Evolutionary conservation across 2,113 vertebrate species (phyloP).

Genomic region (Apteryx mantelli): DNA sequence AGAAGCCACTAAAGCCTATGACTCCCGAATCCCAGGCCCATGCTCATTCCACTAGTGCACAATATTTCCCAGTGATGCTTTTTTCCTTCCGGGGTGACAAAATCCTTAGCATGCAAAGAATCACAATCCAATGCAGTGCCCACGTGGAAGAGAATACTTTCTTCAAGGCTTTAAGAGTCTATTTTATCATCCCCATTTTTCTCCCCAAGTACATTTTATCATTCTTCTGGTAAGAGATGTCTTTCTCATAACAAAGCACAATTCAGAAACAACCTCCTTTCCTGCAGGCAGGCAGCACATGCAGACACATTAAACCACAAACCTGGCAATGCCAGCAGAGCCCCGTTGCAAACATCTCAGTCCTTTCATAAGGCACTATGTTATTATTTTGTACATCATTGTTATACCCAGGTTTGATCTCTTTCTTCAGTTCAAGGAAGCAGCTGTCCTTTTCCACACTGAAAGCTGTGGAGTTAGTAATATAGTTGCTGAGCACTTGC

Average conservation of each 20-base stretch:
- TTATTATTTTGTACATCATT: neutral
- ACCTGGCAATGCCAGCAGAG: neutral
- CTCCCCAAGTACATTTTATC: neutral
- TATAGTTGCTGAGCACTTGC: neutral
- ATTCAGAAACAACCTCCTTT: neutral
- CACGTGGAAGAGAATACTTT: neutral
- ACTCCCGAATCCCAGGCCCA: neutral
- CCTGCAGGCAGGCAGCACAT: neutral
- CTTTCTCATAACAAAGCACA: neutral
- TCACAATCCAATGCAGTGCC: neutral
- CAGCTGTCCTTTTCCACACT: slow-evolving; percentile 19
- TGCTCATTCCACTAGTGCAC: accelerated
- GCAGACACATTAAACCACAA: neutral
- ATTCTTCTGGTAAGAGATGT: neutral
- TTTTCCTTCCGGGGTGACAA: neutral
- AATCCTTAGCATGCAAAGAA: neutral
- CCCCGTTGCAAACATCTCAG: neutral
- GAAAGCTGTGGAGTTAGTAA: neutral
- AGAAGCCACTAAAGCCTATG: neutral
- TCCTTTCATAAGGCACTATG: neutral
- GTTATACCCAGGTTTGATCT: neutral
- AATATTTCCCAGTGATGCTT: neutral
- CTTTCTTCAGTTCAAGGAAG: neutral
- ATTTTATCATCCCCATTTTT: neutral
- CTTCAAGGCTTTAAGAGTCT: neutral